These are phyloP conservation scores for Xenops minutus DNA, from an alignment of 2,797 vertebrate genomes.

Conservation along the genomic window DNA sequence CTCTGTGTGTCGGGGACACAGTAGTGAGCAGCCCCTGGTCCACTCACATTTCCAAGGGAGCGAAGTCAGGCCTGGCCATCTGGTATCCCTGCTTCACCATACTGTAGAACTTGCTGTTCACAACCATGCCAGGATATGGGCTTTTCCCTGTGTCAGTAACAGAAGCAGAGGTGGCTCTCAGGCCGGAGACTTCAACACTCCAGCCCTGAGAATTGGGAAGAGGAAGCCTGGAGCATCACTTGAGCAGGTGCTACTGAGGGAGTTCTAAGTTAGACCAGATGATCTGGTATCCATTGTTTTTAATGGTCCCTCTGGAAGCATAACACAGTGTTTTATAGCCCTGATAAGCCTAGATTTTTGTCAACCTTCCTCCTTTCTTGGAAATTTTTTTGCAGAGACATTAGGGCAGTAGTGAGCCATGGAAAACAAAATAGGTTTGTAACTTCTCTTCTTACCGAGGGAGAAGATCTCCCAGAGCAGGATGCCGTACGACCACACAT, in stretches of 20 bases:
- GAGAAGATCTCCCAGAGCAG: constrained; percentile 99
- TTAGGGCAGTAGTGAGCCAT: not conserved
- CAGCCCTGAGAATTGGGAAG: not conserved
- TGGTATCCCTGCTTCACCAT: constrained; percentile 95
- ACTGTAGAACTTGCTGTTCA: constrained; percentile 96
- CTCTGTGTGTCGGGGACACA: not conserved
- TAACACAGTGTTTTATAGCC: not conserved
- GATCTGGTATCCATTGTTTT: not conserved
- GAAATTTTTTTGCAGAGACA: not conserved
- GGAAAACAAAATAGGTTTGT: not conserved
- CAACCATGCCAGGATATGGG: constrained; percentile 90
- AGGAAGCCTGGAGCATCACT: not conserved
- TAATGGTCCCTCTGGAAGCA: not conserved
- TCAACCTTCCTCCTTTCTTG: not conserved
- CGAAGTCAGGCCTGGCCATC: constrained; percentile 91
- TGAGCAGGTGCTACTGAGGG: not conserved
- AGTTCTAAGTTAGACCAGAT: not conserved
- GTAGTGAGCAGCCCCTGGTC: not conserved
- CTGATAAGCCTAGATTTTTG: not conserved
- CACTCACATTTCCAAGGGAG: constrained; percentile 89
- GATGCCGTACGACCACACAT: constrained; percentile 98
- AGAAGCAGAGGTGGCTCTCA: not conserved
- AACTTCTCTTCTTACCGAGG: constrained; percentile 79
- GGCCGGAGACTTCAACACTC: not conserved
- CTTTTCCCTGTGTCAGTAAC: constrained; percentile 83